Conservation (phyloP, 1,140 invertebrate genomes). For the Halesus radiatus region DNA sequence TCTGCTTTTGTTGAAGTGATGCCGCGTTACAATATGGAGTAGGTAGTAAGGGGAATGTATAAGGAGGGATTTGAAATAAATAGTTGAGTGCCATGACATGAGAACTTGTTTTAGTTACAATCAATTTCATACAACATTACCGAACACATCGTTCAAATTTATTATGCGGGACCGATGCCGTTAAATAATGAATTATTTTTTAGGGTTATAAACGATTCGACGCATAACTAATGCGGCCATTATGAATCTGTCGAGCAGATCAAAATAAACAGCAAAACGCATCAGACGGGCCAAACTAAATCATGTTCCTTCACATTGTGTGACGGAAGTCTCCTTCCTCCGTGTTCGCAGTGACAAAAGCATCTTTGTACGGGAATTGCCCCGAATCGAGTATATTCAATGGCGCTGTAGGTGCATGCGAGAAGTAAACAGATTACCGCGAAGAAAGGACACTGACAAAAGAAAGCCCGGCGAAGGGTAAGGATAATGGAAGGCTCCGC, state of each 20-base stretch:
- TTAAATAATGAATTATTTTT: too few species aligned
- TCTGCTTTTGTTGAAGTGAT: too few species aligned
- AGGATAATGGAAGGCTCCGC: conserved; percentile 53
- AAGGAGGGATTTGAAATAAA: too few species aligned
- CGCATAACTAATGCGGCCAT: conserved; percentile 24
- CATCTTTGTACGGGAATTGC: conserved; percentile 46
- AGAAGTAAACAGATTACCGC: conserved; percentile 56
- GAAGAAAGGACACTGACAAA: conserved; percentile 51
- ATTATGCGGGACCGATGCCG: too few species aligned
- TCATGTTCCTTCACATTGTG: conserved; percentile 40
- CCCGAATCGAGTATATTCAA: conserved; percentile 46
- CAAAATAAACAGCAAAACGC: conserved; percentile 52
- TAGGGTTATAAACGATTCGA: background rate
- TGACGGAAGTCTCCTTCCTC: conserved; percentile 31
- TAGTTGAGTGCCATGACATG: too few species aligned
- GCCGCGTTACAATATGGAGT: too few species aligned
- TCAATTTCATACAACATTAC: too few species aligned
- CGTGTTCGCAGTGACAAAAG: conserved; percentile 52
- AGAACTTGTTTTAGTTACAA: too few species aligned
- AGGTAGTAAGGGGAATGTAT: too few species aligned
- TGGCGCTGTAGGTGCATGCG: conserved; percentile 44
- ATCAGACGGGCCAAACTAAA: conserved; percentile 36
- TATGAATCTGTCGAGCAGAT: conserved; percentile 37
- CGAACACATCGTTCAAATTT: too few species aligned
- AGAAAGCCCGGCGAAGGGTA: conserved; percentile 34